Evolutionary conservation across 2,797 vertebrate species (phyloP).

Genomic region (Paramormyrops hopkinsi): DNA sequence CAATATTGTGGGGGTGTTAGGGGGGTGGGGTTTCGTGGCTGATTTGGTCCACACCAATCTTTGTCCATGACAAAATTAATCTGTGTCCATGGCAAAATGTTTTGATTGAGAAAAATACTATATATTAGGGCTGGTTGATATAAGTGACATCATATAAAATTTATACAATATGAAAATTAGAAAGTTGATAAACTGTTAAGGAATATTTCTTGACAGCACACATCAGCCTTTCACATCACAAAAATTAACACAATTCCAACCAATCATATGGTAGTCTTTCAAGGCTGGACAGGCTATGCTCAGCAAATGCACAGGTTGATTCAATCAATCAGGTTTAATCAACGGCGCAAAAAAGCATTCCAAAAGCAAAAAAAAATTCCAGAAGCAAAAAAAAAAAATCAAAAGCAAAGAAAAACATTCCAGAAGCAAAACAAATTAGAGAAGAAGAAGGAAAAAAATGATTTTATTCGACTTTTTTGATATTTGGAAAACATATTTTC

Average conservation of each 20-base stretch:
- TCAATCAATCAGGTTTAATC: neutral
- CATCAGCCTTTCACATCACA: neutral
- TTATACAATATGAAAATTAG: neutral
- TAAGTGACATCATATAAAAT: neutral
- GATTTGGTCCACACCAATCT: neutral
- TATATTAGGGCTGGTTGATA: too few species aligned
- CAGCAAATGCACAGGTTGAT: neutral
- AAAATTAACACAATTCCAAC: neutral
- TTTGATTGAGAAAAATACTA: too few species aligned
- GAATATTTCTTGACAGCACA: neutral
- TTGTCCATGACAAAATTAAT: neutral
- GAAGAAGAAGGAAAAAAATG: too few species aligned
- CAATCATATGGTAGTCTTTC: neutral
- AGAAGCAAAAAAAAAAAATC: too few species aligned
- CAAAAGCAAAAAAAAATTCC: too few species aligned
- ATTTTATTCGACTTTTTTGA: too few species aligned
- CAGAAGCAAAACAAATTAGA: too few species aligned
- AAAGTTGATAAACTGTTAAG: neutral
- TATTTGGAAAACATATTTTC: too few species aligned
- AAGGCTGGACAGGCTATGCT: neutral
- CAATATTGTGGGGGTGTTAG: too few species aligned
- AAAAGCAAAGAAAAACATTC: too few species aligned
- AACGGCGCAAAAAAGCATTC: neutral
- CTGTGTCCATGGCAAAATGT: neutral
- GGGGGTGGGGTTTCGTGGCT: neutral